Evolutionary conservation across 2,113 vertebrate genomes (phyloP), one percentile per base, ranked within the genome.

Genomic region (Setophaga petechia): DNA sequence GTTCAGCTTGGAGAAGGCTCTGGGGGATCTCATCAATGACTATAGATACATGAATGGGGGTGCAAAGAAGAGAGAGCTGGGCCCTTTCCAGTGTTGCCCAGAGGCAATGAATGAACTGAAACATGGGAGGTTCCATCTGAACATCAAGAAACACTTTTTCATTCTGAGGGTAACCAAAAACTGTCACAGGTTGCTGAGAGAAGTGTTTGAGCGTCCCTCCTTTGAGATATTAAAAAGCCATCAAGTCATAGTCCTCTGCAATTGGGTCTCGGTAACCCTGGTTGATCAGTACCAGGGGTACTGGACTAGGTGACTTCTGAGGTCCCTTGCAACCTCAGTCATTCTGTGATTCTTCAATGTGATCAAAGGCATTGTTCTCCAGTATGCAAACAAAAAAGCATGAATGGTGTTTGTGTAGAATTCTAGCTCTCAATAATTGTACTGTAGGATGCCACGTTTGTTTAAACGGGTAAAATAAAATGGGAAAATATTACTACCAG

Each of bases 211-310:
- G 12, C 61, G 44, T 67, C 10, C 5, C 28, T 75, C 11, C 12
- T 23, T 17, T 21, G 46, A 75, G n/a, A 46, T 10, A 46, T 5
- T 68, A 54, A 82, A 59, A 68, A 61, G 11, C 11, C 9, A n/a
- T 54, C 28, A 46, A 13, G 8, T 46, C 46, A 54, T 25, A 20
- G 22, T 82, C 37, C 16, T 61, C 9, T 33, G 6, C 9, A 59
- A 14, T 8, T 39, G 3, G 22, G 9, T 75, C 28, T 75, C 0
- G 0, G 28, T 52, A 37, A 66, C 33, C 15, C 46, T 74, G 33
- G 12, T 2, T 75, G 39, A 31, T 54, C 39, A n/a, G n/a, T n/a
- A n/a, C n/a, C n/a, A 54, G 39, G n/a, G 4, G 3, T 59, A 23
- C 20, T 59, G 18, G 33, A 52, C 37, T 46, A 6, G 10, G 23